Evolutionary conservation across 1,140 invertebrate species (phyloP), one percentile per base, ranked within the genome.

Genomic region (Lycorma delicatula): DNA sequence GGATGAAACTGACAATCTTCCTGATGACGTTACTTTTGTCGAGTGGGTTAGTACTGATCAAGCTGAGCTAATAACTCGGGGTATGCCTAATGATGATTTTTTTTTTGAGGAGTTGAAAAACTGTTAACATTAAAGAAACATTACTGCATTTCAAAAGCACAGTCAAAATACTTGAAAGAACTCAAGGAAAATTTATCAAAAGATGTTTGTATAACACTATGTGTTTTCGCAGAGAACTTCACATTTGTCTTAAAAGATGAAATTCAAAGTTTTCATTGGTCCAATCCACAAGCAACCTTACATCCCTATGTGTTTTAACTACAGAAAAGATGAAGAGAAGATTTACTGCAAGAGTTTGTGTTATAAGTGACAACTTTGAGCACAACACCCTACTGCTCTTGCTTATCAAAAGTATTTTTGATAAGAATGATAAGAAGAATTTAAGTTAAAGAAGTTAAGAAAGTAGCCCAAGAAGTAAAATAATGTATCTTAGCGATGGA

Each of bases 161-260:
- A 63, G 52, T 16, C 51, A 34, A 59, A 56, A 16, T 63, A 56
- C 57, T 64, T 61, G 38, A 57, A 61, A 27, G 18, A 51, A 48
- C 28, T 52, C 1, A 67, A 66, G 60, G 41, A 62, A 52, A 55
- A 60, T 28, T 38, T 62, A 11, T 34, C 36, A 29, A 53, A 55
- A 11, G 48, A 44, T 44, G 63, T 63, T 50, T 58, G 61, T 61
- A 11, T 66, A 26, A 51, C 59, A 16, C 25, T 65, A 18, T 61
- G 63, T 22, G 68, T 71, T 58, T 68, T 70, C 63, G 66, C 67
- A 50, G 62, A 71, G 64, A 69, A 69, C 47, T 72, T 63, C 54
- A 63, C 60, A 16, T 69, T 68, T 56, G 27, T 66, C 9, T 54
- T 68, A 41, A 63, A 70, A 59, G 61, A 70, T 60, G 64, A 61